Evolutionary conservation across 1,140 invertebrate genomes (phyloP), one percentile per base, ranked within the genome.

Genomic region (Venustaconcha ellipsiformis): DNA sequence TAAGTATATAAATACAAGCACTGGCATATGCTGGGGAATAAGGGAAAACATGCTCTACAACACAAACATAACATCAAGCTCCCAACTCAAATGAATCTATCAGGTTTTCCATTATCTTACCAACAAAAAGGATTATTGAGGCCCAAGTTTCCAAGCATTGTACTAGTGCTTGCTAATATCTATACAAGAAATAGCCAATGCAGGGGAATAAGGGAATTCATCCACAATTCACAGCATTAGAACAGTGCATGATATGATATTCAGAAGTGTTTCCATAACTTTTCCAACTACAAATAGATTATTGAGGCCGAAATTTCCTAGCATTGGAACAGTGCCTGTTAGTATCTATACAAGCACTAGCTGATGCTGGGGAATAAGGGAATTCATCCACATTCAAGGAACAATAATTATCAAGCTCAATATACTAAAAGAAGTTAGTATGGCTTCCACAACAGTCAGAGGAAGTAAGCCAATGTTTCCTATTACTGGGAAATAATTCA

Each of bases 101-200:
- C 37, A 48, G 11, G 37, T 0, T 6, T 11, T 8, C 37, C 37
- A 48, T 11, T 8, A 8, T 48, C 11, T 48, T 11, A 0, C 11
- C 0, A 11, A 48, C 37, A 48, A 0, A 48, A 37, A 30, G 14
- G 23, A 48, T 17, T 62, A 48, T 48, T 48, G 37, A 48, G 37
- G 37, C 37, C 37, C 11, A 48, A 48, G 37, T 48, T 48, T 48
- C 37, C 37, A 8, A 48, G 37, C 37, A 8, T 48, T 48, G 26
- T 3, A 30, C 2, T 30, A 30, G 26, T 30, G 26, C 26, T 76
- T 23, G 78, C 78, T 74, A 14, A 18, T 30, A 30, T 30, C 15
- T 55, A 14, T 58, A 80, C 73, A 72, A 80, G 76, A 76, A 80
- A 76, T 80, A 76, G 72, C 55, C 37, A 30, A 75, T 80, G 72